Percentiles rank a stretch among this genome's conserved stretches.
These are phyloP conservation scores for Papilio xuthus DNA, from an alignment of 1,140 invertebrate species.

Conservation along the genomic window DNA sequence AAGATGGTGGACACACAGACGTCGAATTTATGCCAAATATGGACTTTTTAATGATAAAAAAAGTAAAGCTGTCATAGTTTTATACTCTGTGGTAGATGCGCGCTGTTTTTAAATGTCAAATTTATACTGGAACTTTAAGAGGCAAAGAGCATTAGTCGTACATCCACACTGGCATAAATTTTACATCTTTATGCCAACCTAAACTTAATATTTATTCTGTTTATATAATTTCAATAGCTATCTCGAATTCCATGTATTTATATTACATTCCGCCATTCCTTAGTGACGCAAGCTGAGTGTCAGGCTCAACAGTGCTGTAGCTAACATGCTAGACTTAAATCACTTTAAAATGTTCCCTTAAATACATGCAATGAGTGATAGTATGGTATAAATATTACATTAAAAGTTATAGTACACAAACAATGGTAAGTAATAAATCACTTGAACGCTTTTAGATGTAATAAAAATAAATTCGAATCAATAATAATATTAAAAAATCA, in stretches of 20 bases:
- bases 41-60: not conserved
- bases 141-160: not conserved
- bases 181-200: not conserved
- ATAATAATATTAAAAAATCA: not conserved
- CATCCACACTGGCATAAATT: not conserved
- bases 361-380: constrained; percentile 31
- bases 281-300: constrained; percentile 27
- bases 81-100: not conserved
- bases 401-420: not conserved
- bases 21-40: not conserved
- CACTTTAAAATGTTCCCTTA: constrained; percentile 14
- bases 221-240: constrained; percentile 16
- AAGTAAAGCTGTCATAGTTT: not conserved
- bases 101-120: not conserved
- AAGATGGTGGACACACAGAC: not conserved
- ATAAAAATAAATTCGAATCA: not conserved
- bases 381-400: constrained; percentile 3
- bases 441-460: not conserved
- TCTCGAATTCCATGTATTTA: constrained; percentile 15
- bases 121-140: not conserved
- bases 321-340: constrained; percentile 30
- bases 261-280: constrained; percentile 34
- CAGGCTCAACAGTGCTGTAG: constrained; percentile 16
- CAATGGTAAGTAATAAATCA: not conserved
- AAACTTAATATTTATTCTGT: not conserved